Conservation (phyloP, 2,113 vertebrate genomes). For the Sturnira hondurensis region DNA sequence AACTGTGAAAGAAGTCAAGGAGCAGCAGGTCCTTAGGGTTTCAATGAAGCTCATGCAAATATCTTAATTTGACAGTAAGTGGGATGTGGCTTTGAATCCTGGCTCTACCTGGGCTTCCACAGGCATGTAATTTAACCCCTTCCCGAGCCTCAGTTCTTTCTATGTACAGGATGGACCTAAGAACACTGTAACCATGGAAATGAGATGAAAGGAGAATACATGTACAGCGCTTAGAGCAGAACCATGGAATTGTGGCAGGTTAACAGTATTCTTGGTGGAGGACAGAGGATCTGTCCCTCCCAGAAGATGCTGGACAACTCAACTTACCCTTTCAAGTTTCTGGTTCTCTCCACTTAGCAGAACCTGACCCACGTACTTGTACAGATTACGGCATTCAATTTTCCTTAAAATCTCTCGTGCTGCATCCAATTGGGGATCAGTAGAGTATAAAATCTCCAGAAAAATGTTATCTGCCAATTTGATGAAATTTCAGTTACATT, state of each 20-base stretch:
- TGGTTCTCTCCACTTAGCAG: constrained; percentile 48
- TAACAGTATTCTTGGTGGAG: not conserved
- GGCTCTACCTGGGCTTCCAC: not conserved
- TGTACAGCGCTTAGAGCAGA: not conserved
- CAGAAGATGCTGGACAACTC: not conserved
- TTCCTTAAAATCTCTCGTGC: constrained; percentile 87
- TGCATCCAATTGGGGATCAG: constrained; percentile 79
- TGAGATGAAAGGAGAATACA: not conserved
- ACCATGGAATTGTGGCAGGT: not conserved
- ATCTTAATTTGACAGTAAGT: not conserved
- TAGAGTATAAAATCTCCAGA: constrained; percentile 92
- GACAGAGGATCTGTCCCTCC: not conserved
- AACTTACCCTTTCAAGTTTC: constrained; percentile 73
- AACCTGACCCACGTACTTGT: constrained; percentile 91
- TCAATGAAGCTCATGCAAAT: not conserved
- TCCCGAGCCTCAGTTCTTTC: not conserved
- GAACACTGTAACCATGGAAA: not conserved
- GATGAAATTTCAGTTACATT: constrained; percentile 48
- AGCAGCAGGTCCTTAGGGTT: not conserved
- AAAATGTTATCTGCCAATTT: constrained; percentile 88
- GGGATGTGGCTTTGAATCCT: not conserved
- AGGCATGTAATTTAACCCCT: not conserved
- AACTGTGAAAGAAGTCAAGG: not conserved
- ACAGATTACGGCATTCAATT: constrained; percentile 87
- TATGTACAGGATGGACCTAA: not conserved